Base-by-base conservation (phyloP, 2,113 vertebrate species). In the Halichoerus grypus region DNA sequence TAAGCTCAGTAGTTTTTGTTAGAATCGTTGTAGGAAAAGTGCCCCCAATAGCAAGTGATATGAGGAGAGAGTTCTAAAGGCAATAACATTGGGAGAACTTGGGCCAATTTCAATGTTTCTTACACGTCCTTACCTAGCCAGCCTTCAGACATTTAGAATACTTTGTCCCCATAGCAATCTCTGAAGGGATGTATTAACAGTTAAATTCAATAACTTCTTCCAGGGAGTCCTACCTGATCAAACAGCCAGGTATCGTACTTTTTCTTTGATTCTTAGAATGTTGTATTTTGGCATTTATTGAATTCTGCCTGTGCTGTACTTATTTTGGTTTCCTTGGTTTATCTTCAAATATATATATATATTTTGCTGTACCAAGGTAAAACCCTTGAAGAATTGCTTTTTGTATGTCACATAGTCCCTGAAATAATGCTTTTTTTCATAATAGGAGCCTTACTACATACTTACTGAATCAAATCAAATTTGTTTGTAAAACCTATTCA, bases 321-420 rank as follows among this genome's bases (percentile, higher is more conserved):
- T 65, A 26, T 53, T 96, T 97, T 94, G 13, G 24, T 89, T 96
- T 93, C 33, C 42, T 53, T 80, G 39, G 22, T 96, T 97, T 67
- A 79, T 86, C n/a, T 92, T 21, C 59, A 92, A 79, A 13, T 49
- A 1, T 71, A 67, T 65, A 53, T 53, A 53, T 53, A 53, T 53
- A 46, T 92, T 94, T 97, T 67, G 53, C 28, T 67, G 61, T 51
- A 22, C 46, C 46, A 95, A 86, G 36, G 21, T 39, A 86, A 57
- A 90, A 21, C 16, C 21, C 46, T 84, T 81, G 36, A n/a, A 74
- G 13, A 63, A 36, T 76, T 65, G 16, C 12, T 76, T 95, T 74
- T 84, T 42, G 3, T 95, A 28, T 82, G 39, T 26, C 55, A 93
- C 16, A 42, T 22, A 39, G 46, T 76, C 31, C 22, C 36, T 61